Evolutionary conservation across 2,888 invertebrate species (phyloP).

Genomic region (Ethmia dodecea): DNA sequence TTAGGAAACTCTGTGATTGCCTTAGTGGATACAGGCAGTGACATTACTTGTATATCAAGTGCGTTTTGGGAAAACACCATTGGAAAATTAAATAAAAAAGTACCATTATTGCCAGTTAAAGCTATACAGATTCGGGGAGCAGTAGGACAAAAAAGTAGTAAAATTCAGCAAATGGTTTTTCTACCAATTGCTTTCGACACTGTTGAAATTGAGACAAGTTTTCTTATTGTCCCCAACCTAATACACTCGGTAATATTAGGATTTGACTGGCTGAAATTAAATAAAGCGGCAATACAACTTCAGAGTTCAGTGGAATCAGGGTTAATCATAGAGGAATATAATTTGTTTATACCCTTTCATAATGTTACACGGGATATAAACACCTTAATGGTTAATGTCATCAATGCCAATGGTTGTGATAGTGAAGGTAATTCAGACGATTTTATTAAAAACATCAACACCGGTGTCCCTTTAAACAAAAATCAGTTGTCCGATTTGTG

Average conservation of each 20-base stretch:
- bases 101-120: slow-evolving; percentile 7
- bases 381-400: too few relatives aligned
- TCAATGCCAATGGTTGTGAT: not conserved
- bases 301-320: too few relatives aligned
- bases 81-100: not conserved
- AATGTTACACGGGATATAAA: too few relatives aligned
- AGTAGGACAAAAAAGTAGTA: slow-evolving; percentile 13
- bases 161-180: slow-evolving; percentile 8
- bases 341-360: too few relatives aligned
- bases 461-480: too few relatives aligned
- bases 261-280: slow-evolving; percentile 14
- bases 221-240: slow-evolving; percentile 9
- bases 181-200: slow-evolving; percentile 6
- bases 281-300: not conserved
- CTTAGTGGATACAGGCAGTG: slow-evolving; percentile 17
- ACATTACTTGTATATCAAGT: slow-evolving; percentile 13
- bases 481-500: too few relatives aligned
- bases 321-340: too few relatives aligned
- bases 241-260: slow-evolving; percentile 10
- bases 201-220: not conserved
- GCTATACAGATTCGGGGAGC: slow-evolving; percentile 13
- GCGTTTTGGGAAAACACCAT: not conserved
- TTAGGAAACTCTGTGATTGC: not conserved
- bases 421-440: too few relatives aligned
- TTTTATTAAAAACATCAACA: too few relatives aligned